Conservation (phyloP, 2,888 invertebrate species). For the Herminia tarsipennalis region DNA sequence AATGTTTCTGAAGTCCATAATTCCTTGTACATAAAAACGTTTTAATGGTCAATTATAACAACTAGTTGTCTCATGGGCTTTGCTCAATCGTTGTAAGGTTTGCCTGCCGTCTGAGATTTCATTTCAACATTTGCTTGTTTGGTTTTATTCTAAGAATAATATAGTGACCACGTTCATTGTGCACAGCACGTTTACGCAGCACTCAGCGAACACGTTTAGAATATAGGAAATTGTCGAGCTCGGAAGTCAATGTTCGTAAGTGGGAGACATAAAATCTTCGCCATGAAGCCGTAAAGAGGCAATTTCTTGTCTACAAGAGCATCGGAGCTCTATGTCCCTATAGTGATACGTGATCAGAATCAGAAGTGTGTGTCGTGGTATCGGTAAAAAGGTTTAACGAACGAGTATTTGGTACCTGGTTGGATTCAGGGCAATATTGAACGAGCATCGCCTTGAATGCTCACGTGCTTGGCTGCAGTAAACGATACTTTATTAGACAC, state of each 20-base stretch:
- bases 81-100: no score
- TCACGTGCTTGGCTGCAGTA: slow-evolving; percentile 13
- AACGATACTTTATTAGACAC: slow-evolving; percentile 20
- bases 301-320: slow-evolving; percentile 74
- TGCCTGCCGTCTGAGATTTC: no score
- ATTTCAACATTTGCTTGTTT: no score
- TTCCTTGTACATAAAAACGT: no score
- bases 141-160: no score
- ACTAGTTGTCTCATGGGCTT: no score
- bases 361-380: slow-evolving; percentile 39
- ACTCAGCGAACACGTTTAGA: slow-evolving; percentile 54
- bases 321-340: slow-evolving; percentile 61
- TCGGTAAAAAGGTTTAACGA: slow-evolving; percentile 35
- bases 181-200: slow-evolving; percentile 42
- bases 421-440: slow-evolving; percentile 30
- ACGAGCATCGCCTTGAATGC: slow-evolving; percentile 14
- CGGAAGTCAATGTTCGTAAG: slow-evolving; percentile 74
- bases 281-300: slow-evolving; percentile 72
- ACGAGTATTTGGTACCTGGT: slow-evolving; percentile 31
- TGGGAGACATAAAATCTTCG: slow-evolving; percentile 73
- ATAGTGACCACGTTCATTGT: no score
- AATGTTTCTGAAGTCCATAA: no score
- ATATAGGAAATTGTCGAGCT: slow-evolving; percentile 65
- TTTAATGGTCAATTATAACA: no score
- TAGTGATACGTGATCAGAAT: slow-evolving; percentile 67